Evolutionary conservation across 2,113 vertebrate genomes (phyloP).

Genomic region (Anguilla japonica): DNA sequence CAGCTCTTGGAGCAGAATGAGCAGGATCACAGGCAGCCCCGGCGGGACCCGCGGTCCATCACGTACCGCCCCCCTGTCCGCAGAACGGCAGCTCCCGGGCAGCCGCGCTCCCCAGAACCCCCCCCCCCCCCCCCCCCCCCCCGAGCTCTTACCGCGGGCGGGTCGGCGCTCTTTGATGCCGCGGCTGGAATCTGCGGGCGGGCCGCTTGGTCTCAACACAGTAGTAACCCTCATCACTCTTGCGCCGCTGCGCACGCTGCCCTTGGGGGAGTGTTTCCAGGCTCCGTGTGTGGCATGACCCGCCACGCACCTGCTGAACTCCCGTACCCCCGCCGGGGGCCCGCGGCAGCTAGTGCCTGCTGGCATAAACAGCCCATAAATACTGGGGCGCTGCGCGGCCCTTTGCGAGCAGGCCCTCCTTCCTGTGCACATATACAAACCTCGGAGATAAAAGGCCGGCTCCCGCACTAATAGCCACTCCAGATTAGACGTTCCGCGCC

Average conservation of each 20-base stretch:
- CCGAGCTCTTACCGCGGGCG: conserved; percentile 1
- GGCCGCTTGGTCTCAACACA: conserved; percentile 61
- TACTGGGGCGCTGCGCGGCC: conserved; percentile 42
- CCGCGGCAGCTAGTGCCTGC: conserved; percentile 56
- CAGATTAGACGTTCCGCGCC: conserved; percentile 51
- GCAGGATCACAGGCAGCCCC: too few relatives aligned
- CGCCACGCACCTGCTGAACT: conserved; percentile 30
- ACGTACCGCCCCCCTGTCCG: too few relatives aligned
- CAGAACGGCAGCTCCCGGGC: too few relatives aligned
- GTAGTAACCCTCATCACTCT: conserved; percentile 68
- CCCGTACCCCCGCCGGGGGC: conserved; percentile 38
- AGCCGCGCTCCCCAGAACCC: too few relatives aligned
- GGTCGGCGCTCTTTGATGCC: too few relatives aligned
- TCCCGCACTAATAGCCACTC: conserved; percentile 59
- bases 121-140: conserved; percentile 51
- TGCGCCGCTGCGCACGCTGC: conserved; percentile 48
- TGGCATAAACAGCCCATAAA: conserved; percentile 74
- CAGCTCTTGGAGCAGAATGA: too few relatives aligned
- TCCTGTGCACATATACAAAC: conserved; percentile 59
- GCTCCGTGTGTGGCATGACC: conserved; percentile 73
- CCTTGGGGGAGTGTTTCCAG: conserved; percentile 59
- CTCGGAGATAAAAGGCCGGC: conserved; percentile 63
- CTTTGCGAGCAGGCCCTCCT: conserved; percentile 39
- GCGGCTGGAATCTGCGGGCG: not conserved
- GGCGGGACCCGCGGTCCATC: too few relatives aligned